Percentiles rank a stretch among this genome's conserved stretches.
These are phyloP conservation scores for Phodopus roborovskii DNA, from an alignment of 2,113 vertebrate species.

Conservation along the genomic window DNA sequence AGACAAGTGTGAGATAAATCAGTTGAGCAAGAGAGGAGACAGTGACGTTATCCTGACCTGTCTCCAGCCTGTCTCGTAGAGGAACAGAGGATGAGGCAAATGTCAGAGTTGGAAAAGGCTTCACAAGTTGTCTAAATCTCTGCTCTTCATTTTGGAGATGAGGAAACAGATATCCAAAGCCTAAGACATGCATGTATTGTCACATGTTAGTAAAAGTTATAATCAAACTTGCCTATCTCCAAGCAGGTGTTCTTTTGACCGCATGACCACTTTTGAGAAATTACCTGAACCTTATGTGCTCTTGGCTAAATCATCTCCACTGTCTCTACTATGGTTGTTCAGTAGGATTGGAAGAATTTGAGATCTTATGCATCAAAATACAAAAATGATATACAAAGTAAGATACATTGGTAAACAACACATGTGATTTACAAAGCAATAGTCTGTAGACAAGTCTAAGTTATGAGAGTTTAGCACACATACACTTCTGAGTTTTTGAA, in stretches of 20 bases:
- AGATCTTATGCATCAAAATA: background rate
- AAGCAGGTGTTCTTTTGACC: conserved; percentile 38
- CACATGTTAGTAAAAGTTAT: conserved; percentile 27
- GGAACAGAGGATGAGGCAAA: conserved; percentile 53
- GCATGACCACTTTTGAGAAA: background rate
- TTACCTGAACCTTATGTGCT: background rate
- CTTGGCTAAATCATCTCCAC: background rate
- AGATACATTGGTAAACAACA: background rate
- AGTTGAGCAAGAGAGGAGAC: conserved; percentile 61
- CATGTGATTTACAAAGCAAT: background rate
- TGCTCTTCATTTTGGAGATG: conserved; percentile 40
- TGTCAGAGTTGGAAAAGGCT: conserved; percentile 53
- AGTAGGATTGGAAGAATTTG: background rate
- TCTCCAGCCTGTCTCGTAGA: conserved; percentile 57
- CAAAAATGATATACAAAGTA: conserved; percentile 1
- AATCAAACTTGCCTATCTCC: background rate
- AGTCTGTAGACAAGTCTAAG: background rate
- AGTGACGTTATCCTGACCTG: conserved; percentile 66
- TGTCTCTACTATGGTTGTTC: background rate
- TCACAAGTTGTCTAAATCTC: conserved; percentile 52
- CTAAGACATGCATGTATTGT: background rate
- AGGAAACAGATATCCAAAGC: conserved; percentile 36
- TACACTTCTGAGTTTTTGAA: conserved; percentile 3
- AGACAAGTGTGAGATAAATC: conserved; percentile 65
- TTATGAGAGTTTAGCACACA: conserved; percentile 21